Base-by-base conservation (phyloP, 2,888 invertebrate species). In the Philopedon plagiatum region DNA sequence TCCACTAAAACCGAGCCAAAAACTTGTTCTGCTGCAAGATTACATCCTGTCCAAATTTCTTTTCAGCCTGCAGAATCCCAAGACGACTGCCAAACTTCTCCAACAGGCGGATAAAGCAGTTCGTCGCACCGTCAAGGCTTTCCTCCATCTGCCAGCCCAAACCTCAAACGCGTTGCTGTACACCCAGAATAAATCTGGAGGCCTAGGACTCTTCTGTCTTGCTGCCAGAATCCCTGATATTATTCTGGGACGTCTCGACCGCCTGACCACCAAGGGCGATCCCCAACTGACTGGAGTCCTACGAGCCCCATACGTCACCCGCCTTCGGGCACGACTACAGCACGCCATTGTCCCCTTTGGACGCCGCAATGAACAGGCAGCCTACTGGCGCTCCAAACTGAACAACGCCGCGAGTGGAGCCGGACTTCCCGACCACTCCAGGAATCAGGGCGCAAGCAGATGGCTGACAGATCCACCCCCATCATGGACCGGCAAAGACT, bases 401-500 rank as follows among this genome's bases (percentile, higher is more conserved):
- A n/a, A 19, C n/a, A 15, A 51, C 8, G 11, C 54, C 0, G 8
- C 2, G 7, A 56, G 66, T 19, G 66, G 71, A 13, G 61, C 44
- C n/a, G 67, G 67, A 8, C 39, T 68, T 1, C 32, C 61, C 1
- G 70, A 26, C 5, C 64, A 70, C 7, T 70, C 15, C 46, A 11
- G 9, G 0, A 1, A 9, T 9, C n/a, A 54, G 1, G 39, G 11
- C 11, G 39, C 51, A 2, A 13, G 13, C 26, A 8, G 2, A 1
- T 76, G 75, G 75, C 13, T 73, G 0, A 18, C 37, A 0, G 9
- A 23, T 11, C 58, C 37, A 1, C 73, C 71, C 8, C n/a, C 56
- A 7, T 26, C 19, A 5, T 74, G 70, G 74, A 61, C 67, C 0
- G 71, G 71, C 5, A 23, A 15, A 18, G 74, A 75, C 29, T 75